Base-by-base conservation (phyloP, 1,140 invertebrate species). In the Planococcus citri region DNA sequence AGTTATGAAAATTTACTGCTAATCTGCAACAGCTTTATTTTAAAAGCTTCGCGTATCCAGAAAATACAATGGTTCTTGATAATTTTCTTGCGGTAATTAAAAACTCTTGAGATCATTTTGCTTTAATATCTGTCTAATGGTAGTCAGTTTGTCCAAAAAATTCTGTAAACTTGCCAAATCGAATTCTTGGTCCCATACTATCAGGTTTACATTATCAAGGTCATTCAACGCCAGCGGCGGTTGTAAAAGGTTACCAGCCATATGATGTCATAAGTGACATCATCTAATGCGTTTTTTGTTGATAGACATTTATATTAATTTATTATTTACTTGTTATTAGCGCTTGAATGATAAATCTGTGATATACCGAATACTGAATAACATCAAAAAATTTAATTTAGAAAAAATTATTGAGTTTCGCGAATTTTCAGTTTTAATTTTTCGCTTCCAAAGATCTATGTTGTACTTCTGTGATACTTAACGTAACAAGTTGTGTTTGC, bases 251-350 rank as follows among this genome's bases (percentile, higher is more conserved):
- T 64, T 64, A 64, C 60, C 60, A 64, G 60, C 20, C 60, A 64
- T 64, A 64, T 64, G 60, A 64, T 64, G 60, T 64, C 60, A 64
- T 64, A 64, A 64, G 60, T 64, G 60, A 64, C 60, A 64, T 64
- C 60, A 64, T 64, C 60, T 64, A 64, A 64, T 64, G 25, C 60
- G 60, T 64, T 64, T 64, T 64, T 25, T 64, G 60, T 64, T 64
- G 60, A 64, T 64, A 64, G 60, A 64, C 60, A 64, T 64, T 60
- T 64, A 25, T 64, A 64, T 64, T 64, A 25, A 64, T 64, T 64
- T 27, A 64, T 64, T 25, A 64, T 64, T 64, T 25, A 64, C 60
- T 64, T 25, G 22, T 64, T 27, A 25, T 27, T 64, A 64, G 21
- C 25, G 60, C 24, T 64, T 25, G 60, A 24, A 64, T 14, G 60